Percentiles rank a stretch among this genome's conserved stretches.
Conservation (phyloP, 2,888 invertebrate species). For the Meteorus cinctellus region DNA sequence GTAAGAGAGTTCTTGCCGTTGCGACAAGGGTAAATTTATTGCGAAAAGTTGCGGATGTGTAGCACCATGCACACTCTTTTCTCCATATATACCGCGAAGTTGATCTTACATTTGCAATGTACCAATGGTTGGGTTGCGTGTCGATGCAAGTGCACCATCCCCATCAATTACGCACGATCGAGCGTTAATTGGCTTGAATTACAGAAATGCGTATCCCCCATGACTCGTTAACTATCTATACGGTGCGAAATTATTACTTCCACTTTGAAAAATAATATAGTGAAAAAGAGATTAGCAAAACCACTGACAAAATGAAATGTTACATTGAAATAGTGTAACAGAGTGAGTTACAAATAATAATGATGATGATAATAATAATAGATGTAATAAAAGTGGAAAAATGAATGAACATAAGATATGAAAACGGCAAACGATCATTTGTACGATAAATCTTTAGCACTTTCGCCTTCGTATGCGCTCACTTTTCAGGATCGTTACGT, state of each 20-base stretch:
- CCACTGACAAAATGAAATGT: background rate
- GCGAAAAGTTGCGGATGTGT: constrained; percentile 13
- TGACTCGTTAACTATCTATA: constrained; percentile 52
- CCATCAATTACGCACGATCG: constrained; percentile 58
- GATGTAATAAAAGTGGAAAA: background rate
- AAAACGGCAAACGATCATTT: constrained; percentile 10
- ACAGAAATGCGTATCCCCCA: constrained; percentile 57
- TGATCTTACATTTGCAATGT: constrained; percentile 30
- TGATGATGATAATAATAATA: background rate
- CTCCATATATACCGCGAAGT: background rate
- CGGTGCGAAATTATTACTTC: constrained; percentile 49
- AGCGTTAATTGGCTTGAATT: constrained; percentile 62
- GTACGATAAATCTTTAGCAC: constrained; percentile 2
- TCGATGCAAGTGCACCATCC: constrained; percentile 52
- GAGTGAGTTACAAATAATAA: constrained; percentile 3
- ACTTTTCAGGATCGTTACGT: constrained; percentile 8
- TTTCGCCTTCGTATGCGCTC: background rate
- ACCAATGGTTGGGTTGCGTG: constrained; percentile 50
- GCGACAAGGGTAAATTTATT: constrained; percentile 36
- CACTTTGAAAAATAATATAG: background rate
- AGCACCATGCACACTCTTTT: constrained; percentile 12
- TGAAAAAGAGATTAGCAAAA: background rate
- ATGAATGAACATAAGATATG: background rate
- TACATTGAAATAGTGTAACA: background rate
- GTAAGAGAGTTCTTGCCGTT: constrained; percentile 27